These are phyloP conservation scores for Acleris laterana DNA, from an alignment of 2,888 invertebrate genomes.

Conservation along the genomic window DNA sequence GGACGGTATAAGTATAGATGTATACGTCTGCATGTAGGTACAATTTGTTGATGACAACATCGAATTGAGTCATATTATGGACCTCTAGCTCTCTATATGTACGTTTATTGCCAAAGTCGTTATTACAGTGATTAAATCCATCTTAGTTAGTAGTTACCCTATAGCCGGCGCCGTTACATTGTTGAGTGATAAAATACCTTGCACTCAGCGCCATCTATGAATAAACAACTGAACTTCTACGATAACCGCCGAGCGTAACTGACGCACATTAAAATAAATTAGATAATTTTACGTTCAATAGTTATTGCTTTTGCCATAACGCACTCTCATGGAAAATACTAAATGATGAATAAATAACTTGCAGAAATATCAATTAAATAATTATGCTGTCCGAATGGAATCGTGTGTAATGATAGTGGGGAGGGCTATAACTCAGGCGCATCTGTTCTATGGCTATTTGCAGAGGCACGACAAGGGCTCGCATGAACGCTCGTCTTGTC, in stretches of 20 bases:
- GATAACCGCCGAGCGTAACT: slow-evolving; percentile 12
- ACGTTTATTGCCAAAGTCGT: slow-evolving; percentile 17
- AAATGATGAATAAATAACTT: slow-evolving; percentile 84
- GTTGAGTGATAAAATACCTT: slow-evolving; percentile 25
- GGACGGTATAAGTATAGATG: too few species aligned
- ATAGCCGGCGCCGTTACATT: slow-evolving; percentile 27
- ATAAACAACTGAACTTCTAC: slow-evolving; percentile 12
- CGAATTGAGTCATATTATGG: too few species aligned
- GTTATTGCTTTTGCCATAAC: slow-evolving; percentile 55
- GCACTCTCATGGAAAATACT: slow-evolving; percentile 77
- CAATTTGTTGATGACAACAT: too few species aligned
- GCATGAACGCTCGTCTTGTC: slow-evolving; percentile 34
- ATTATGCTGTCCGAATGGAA: slow-evolving; percentile 85
- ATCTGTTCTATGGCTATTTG: slow-evolving; percentile 83
- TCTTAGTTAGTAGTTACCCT: slow-evolving; percentile 13
- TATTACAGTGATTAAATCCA: slow-evolving; percentile 22
- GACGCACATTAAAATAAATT: slow-evolving; percentile 33
- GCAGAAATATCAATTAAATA: slow-evolving; percentile 86
- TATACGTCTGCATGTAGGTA: too few species aligned
- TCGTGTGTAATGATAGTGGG: slow-evolving; percentile 85
- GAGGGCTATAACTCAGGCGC: slow-evolving; percentile 82
- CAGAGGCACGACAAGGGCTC: slow-evolving; percentile 77
- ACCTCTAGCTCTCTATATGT: background rate
- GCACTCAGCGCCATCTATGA: slow-evolving; percentile 29
- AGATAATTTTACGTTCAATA: slow-evolving; percentile 35